These are phyloP conservation scores for Altica lythri DNA, from an alignment of 2,888 invertebrate species.

Conservation along the genomic window DNA sequence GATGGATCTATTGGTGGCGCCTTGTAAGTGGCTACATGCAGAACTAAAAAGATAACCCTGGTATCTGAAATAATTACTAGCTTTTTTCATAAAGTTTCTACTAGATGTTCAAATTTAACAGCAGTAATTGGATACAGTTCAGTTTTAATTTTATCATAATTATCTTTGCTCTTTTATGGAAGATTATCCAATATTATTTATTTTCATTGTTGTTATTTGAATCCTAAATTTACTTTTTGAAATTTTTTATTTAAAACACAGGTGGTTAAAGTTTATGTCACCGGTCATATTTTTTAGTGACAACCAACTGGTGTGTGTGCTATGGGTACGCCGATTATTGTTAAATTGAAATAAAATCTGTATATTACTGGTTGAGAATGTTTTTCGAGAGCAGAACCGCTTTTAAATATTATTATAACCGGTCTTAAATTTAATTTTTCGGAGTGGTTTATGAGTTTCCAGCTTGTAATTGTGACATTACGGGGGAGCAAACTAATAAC, in stretches of 20 bases:
- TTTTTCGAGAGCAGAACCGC: slow-evolving; percentile 12
- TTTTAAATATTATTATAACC: slow-evolving; percentile 18
- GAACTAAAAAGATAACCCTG: too few relatives aligned
- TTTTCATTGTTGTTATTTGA: too few relatives aligned
- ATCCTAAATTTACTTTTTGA: neutral
- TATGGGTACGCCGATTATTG: slow-evolving; percentile 11
- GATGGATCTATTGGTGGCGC: too few relatives aligned
- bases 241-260: neutral
- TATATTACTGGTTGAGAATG: slow-evolving; percentile 9
- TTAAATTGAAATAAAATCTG: slow-evolving; percentile 16
- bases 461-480: slow-evolving; percentile 33
- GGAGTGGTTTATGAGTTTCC: slow-evolving; percentile 26
- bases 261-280: slow-evolving; percentile 1
- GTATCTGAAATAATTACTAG: too few relatives aligned
- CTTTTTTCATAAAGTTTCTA: too few relatives aligned
- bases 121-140: too few relatives aligned
- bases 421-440: slow-evolving; percentile 23
- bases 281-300: neutral
- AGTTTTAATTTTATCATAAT: too few relatives aligned
- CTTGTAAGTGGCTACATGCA: too few relatives aligned
- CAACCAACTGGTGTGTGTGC: slow-evolving; percentile 11
- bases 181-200: too few relatives aligned
- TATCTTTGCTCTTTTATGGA: too few relatives aligned
- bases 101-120: too few relatives aligned
- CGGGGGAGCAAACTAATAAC: slow-evolving; percentile 27